Percentiles rank a stretch among this genome's conserved stretches.
These are phyloP conservation scores for Frieseomelitta varia DNA, from an alignment of 1,140 invertebrate genomes.

Conservation along the genomic window DNA sequence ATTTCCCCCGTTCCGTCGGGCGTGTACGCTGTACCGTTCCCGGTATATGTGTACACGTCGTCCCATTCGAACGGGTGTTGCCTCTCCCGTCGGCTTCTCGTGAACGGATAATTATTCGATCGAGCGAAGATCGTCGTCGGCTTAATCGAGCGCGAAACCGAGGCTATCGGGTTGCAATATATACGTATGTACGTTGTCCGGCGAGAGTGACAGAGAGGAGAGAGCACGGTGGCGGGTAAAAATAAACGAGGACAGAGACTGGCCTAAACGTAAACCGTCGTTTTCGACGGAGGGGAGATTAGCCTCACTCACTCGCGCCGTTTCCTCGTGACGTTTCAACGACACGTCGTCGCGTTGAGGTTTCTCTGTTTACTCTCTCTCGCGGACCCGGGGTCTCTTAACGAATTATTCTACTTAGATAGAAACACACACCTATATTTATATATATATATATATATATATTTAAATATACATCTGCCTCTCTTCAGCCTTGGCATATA, in stretches of 20 bases:
- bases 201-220: no score
- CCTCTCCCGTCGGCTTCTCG: not conserved
- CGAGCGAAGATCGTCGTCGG: not conserved
- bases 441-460: no score
- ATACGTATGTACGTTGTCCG: no score
- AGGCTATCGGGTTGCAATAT: constrained; percentile 6
- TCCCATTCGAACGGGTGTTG: not conserved
- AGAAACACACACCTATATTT: no score
- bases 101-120: not conserved
- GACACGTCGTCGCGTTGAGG: constrained; percentile 1
- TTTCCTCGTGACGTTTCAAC: constrained; percentile 18
- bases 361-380: constrained; percentile 12
- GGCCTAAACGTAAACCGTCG: constrained; percentile 1
- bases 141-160: not conserved
- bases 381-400: not conserved
- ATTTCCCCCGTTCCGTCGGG: constrained; percentile 3
- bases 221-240: not conserved
- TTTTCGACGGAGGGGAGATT: not conserved
- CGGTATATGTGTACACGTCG: not conserved
- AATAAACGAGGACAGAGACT: not conserved
- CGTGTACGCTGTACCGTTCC: not conserved
- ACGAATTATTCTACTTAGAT: not conserved
- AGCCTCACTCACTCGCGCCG: not conserved
- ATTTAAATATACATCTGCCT: no score
- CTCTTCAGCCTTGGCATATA: constrained; percentile 43